Base-by-base conservation (phyloP, 1,140 invertebrate species). In the Chelonus insularis region DNA sequence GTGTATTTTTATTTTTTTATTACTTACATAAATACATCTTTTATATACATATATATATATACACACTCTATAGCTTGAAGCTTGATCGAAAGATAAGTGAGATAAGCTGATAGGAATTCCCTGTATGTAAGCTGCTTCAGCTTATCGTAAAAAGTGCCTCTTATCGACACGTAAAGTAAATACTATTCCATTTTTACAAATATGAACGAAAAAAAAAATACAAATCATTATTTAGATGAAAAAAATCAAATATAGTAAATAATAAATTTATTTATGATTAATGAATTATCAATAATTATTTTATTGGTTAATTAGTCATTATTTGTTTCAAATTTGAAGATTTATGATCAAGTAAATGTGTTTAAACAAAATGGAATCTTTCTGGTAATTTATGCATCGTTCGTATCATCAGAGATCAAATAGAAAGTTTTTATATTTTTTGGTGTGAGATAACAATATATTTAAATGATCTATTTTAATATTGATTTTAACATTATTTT, bases 61-160 rank as follows among this genome's bases (percentile, higher is more conserved):
- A 43, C 14, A 43, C n/a, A 43, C 16, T 8, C 41, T 43, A 16
- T 34, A 23, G 34, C 34, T 37, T 55, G 34, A 55, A 34, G 52
- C 36, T 55, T 55, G 52, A 29, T 55, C 52, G 52, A 55, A 55
- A 36, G 52, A 55, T 55, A 55, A 55, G 34, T 34, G 16, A 37
- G 52, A 55, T 55, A 55, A 55, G 52, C 52, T 55, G 52, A 55
- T 55, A 55, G 29, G 39, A 29, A 55, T 39, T 29, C 21, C 14
- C 34, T 36, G 34, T 39, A 55, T 55, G 34, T 55, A 55, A 55
- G 34, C 52, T 55, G 52, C 52, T 55, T 55, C 36, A 29, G 52
- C 52, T 55, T 55, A 55, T 55, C 52, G 32, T 37, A 0, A 12
- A 29, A 12, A 14, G 14, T 52, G 34, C 52, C 52, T 39, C 29